Percentiles rank a stretch among this genome's conserved stretches.
phyloP scores from a whole-genome alignment of 2,888 invertebrate species.

The Patella pellucida region DNA sequence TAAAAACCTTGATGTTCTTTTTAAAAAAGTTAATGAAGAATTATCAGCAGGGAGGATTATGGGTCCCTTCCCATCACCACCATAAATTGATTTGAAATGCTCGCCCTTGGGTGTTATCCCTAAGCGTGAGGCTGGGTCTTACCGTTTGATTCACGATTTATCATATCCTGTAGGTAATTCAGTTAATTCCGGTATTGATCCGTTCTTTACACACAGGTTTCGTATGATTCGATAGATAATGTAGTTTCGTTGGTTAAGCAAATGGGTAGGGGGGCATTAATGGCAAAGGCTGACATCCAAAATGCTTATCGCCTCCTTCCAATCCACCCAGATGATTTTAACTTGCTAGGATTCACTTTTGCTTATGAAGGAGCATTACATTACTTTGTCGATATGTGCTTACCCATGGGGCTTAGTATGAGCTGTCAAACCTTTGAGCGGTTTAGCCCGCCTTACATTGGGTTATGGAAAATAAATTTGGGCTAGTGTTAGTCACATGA shows the following conservation, averaged over 20 bases:
- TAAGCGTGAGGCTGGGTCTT: not conserved
- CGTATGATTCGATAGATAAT: not conserved
- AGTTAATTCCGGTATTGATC: not conserved
- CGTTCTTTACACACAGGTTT: not conserved
- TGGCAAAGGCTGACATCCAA: slow-evolving; percentile 11
- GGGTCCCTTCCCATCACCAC: not conserved
- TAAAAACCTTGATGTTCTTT: not conserved
- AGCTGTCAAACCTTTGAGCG: slow-evolving; percentile 2
- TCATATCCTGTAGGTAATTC: not conserved
- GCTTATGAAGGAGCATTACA: not conserved
- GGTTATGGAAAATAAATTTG: not conserved
- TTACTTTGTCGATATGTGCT: slow-evolving; percentile 5
- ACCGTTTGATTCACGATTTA: not conserved
- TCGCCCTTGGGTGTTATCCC: not conserved
- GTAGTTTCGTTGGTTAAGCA: not conserved
- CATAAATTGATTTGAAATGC: not conserved
- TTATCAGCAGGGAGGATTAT: not conserved
- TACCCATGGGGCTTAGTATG: slow-evolving; percentile 11
- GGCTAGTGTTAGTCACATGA: not conserved
- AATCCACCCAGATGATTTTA: too few relatives aligned
- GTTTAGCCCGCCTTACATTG: slow-evolving; percentile 14
- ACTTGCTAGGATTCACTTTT: not conserved
- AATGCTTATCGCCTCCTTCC: not conserved
- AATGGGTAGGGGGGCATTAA: not conserved
- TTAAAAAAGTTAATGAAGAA: not conserved